Evolutionary conservation across 2,888 invertebrate genomes (phyloP).

Genomic region (Corbicula japonica): DNA sequence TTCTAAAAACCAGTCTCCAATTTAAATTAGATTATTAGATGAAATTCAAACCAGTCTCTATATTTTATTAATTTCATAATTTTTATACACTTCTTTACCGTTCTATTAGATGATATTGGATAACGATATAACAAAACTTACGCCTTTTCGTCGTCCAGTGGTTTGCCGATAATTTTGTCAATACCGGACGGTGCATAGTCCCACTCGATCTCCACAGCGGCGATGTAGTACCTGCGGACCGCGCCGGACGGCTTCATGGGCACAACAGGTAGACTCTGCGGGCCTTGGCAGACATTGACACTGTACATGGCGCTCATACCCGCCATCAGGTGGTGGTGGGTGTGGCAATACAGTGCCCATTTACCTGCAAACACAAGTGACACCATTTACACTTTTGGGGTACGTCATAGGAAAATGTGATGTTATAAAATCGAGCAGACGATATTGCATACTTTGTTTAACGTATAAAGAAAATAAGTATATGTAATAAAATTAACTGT

Average conservation of each 20-base stretch:
- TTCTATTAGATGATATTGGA: background rate
- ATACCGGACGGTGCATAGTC: conserved; percentile 71
- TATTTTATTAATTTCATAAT: too few species aligned
- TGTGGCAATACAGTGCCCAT: conserved; percentile 74
- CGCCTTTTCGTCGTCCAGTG: conserved; percentile 42
- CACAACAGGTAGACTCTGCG: conserved; percentile 57
- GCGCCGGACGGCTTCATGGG: conserved; percentile 60
- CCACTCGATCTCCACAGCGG: conserved; percentile 73
- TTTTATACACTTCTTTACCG: too few species aligned
- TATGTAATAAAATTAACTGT: too few species aligned
- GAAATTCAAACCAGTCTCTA: too few species aligned
- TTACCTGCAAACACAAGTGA: conserved; percentile 58
- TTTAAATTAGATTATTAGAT: too few species aligned
- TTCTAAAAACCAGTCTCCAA: too few species aligned
- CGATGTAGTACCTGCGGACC: conserved; percentile 72
- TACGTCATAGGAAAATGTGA: too few species aligned
- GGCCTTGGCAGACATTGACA: conserved; percentile 64
- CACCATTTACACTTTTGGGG: too few species aligned
- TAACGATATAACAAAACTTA: conserved; percentile 35
- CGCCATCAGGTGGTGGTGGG: conserved; percentile 69
- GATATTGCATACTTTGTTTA: too few species aligned
- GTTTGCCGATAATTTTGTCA: conserved; percentile 64
- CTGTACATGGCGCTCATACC: conserved; percentile 74
- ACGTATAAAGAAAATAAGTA: too few species aligned
- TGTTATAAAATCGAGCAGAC: too few species aligned